Evolutionary conservation across 2,113 vertebrate species (phyloP).

Genomic region (Hydrochoerus hydrochaeris): DNA sequence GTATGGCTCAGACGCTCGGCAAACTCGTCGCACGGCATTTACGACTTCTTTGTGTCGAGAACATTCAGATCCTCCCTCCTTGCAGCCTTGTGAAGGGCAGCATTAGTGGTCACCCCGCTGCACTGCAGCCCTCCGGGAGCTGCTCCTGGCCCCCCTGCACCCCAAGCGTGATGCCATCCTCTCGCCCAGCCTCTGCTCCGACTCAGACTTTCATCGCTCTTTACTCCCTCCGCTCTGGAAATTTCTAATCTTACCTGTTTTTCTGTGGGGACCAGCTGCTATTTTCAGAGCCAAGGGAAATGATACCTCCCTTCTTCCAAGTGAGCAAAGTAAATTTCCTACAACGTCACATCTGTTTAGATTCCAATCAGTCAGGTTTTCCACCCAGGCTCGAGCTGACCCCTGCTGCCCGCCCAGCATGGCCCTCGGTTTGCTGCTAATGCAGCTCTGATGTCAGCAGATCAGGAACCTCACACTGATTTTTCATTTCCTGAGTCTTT

Average conservation of each 20-base stretch:
- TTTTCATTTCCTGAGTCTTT: background rate
- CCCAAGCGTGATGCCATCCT: fast-evolving
- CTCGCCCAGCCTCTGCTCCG: background rate
- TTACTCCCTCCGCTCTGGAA: background rate
- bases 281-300: background rate
- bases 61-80: background rate
- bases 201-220: background rate
- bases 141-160: background rate
- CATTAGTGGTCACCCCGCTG: background rate
- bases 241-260: background rate
- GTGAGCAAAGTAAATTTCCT: background rate
- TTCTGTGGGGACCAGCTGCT: background rate
- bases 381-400: background rate
- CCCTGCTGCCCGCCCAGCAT: background rate
- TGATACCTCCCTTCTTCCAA: background rate
- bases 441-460: background rate
- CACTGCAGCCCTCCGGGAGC: too few species aligned
- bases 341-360: background rate
- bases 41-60: background rate
- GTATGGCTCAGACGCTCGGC: background rate
- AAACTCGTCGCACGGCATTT: background rate
- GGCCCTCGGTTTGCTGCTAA: background rate
- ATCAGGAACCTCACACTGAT: background rate
- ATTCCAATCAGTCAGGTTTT: background rate
- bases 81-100: background rate